Percentiles rank a stretch among this genome's conserved stretches.
phyloP scores from a whole-genome alignment of 2,888 invertebrate species.

The Pheosia tremula region DNA sequence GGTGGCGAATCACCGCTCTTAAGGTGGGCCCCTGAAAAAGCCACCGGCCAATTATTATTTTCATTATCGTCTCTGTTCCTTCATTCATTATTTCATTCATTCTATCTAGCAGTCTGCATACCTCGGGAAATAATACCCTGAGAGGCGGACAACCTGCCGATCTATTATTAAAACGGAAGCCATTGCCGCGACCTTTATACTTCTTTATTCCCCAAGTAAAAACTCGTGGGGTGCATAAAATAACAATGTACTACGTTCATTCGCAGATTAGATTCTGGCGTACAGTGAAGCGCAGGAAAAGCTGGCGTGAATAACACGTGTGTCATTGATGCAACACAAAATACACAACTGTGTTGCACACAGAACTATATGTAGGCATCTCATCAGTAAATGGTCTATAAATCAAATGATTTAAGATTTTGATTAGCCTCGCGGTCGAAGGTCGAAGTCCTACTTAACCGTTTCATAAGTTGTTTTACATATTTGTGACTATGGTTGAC shows the following conservation, averaged over 20 bases:
- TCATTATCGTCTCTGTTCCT: background rate
- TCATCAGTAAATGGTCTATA: no score
- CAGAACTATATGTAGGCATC: no score
- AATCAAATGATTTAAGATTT: no score
- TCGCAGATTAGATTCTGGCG: slow-evolving; percentile 6
- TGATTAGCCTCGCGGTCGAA: no score
- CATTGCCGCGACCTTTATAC: slow-evolving; percentile 44
- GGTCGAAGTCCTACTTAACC: no score
- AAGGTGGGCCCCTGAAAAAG: background rate
- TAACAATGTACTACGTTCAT: slow-evolving; percentile 58
- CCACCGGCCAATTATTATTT: background rate
- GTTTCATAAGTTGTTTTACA: no score
- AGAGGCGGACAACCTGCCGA: slow-evolving; percentile 27
- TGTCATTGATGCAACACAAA: no score
- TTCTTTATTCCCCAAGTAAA: slow-evolving; percentile 61
- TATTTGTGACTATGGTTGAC: no score
- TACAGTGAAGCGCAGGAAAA: background rate
- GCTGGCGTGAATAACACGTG: background rate
- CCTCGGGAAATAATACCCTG: slow-evolving; percentile 35
- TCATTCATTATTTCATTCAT: background rate
- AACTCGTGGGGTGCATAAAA: slow-evolving; percentile 76
- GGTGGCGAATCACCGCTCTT: no score
- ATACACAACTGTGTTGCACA: background rate
- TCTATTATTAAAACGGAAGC: slow-evolving; percentile 73
- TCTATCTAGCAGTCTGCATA: slow-evolving; percentile 10